Percentiles rank a stretch among this genome's conserved stretches.
These are phyloP conservation scores for Nestor notabilis DNA, from an alignment of 2,113 vertebrate genomes.

Conservation along the genomic window DNA sequence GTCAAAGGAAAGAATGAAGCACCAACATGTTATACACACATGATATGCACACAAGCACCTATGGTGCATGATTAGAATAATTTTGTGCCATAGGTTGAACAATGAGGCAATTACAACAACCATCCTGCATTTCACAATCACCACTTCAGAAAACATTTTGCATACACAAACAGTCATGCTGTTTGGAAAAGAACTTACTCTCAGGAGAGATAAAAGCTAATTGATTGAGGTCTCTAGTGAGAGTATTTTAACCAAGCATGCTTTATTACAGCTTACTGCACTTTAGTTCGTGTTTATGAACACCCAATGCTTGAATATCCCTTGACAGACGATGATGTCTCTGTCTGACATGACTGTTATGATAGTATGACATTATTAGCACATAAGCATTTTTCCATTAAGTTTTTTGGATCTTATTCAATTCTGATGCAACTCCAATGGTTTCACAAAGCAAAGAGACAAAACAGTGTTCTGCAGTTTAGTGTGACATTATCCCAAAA, in stretches of 20 bases:
- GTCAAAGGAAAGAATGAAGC: neutral
- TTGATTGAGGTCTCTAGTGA: neutral
- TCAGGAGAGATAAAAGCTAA: neutral
- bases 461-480: neutral
- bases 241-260: neutral
- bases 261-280: neutral
- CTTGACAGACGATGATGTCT: neutral
- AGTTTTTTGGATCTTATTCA: neutral
- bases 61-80: neutral
- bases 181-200: neutral
- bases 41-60: neutral
- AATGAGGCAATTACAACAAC: neutral
- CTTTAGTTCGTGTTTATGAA: neutral
- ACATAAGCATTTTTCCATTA: neutral
- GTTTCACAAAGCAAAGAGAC: neutral
- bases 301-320: neutral
- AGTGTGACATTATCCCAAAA: neutral
- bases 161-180: neutral
- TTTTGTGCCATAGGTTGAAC: conserved; percentile 15
- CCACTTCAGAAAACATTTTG: conserved; percentile 1
- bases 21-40: neutral
- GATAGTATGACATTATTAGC: neutral
- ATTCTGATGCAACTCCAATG: neutral
- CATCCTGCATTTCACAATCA: neutral
- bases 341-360: neutral